Base-by-base conservation (phyloP, 2,113 vertebrate genomes). In the Kryptolebias marmoratus region DNA sequence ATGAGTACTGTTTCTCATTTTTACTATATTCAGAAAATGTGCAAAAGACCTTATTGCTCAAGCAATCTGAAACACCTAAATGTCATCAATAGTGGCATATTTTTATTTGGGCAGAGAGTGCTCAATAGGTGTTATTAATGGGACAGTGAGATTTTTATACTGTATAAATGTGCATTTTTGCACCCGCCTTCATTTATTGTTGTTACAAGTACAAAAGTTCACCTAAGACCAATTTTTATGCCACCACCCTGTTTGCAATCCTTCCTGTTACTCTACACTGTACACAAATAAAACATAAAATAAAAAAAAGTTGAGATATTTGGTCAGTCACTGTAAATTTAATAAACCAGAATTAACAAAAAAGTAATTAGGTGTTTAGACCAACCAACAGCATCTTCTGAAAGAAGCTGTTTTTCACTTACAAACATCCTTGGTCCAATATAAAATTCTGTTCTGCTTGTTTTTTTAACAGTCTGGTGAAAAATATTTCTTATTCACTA, bases 361-460 rank as follows among this genome's bases (percentile, higher is more conserved):
- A 73, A 73, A 77, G 69, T 64, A 81, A 47, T 49, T 45, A 68
- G 15, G 2, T 64, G 64, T 79, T 62, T 10, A 52, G 64, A 79
- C 18, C 60, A 80, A 60, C 16, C 67, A 73, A 58, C 11, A 55
- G n/a, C 42, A 65, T 65, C 57, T 31, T 65, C 39, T 61, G 42
- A 63, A 62, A 30, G 22, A 39, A 64, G 3, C 50, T 64, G 50
- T 45, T 71, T 88, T 83, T 72, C 53, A 83, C 62, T 75, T 77
- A 65, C 68, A 67, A 82, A 89, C 80, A 54, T 82, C 55, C 76
- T 87, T 90, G 83, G 87, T 89, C 90, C 89, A 83, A 79, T 67
- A 56, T n/a, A 81, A 83, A 86, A 84, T 64, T 81, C 64, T 84
- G 60, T 60, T 69, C 22, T 54, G 39, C 75, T 71, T 49, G 68